These are phyloP conservation scores for Elephantulus edwardii DNA, from an alignment of 2,113 vertebrate species.

Conservation along the genomic window DNA sequence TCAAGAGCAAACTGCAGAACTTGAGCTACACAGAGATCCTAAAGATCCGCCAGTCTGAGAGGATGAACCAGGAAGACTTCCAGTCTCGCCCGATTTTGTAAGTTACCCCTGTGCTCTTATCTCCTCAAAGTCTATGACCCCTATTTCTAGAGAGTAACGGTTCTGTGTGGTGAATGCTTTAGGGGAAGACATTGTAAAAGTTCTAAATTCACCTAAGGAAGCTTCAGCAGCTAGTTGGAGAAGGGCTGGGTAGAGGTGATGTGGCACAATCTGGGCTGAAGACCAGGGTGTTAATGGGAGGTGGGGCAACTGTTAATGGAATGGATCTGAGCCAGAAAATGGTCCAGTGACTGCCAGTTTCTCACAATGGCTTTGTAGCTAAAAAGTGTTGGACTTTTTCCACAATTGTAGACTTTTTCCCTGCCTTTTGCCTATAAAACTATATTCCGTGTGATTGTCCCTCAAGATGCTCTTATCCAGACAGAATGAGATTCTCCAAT, in stretches of 20 bases:
- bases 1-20: constrained; percentile 99
- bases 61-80: constrained; percentile 99
- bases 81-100: constrained; percentile 98
- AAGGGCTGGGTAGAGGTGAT: background rate
- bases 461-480: background rate
- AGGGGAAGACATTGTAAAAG: background rate
- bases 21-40: constrained; percentile 99
- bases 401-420: too few species aligned
- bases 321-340: background rate
- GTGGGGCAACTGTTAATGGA: background rate
- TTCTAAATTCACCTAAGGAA: background rate
- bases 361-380: background rate
- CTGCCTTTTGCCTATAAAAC: background rate
- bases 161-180: background rate
- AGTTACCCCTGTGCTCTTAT: constrained; percentile 77
- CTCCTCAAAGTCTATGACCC: background rate
- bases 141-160: rapidly evolving
- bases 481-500: background rate
- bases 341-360: background rate
- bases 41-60: constrained; percentile 99
- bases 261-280: background rate
- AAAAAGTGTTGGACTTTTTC: background rate
- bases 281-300: background rate
- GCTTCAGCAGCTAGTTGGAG: background rate
- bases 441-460: background rate